Evolutionary conservation across 2,888 invertebrate genomes (phyloP), one percentile per base, ranked within the genome.

Genomic region (Theristus sp.): DNA sequence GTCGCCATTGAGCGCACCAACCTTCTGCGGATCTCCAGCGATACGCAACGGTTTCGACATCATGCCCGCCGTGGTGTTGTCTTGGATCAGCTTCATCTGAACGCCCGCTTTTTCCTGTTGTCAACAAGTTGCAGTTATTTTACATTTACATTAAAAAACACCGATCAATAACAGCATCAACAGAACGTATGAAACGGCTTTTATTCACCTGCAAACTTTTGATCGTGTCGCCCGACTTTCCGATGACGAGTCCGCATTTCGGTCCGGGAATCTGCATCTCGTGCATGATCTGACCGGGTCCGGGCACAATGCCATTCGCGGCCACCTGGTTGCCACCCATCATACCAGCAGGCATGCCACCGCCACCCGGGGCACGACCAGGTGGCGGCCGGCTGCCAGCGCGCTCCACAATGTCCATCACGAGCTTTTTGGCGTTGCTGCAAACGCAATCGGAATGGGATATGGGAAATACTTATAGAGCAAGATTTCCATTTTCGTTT

Each of bases 31-130:
- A 73, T 91, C 90, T 10, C 98, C 98, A 60, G 88, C 88, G 69
- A 99, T 98, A 68, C 90, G 81, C 29, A 94, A 78, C 0, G 93
- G 93, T 75, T 94, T 94, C 74, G 89, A 87, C 71, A 83, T 67
- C 2, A 72, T 83, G 78, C 91, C 88, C 65, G 89, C 88, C 70
- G 86, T 85, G 46, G 93, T 91, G 28, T 88, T 89, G 68, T 98
- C 96, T 76, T 94, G 71, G 68, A 98, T 91, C 70, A 98, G 88
- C n/a, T 96, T 89, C 94, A 99, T 98, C 77, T 96, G 94, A 0
- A 94, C 96, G 38, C 93, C 91, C 55, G 91, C 88, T 73, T 88
- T 87, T 70, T 93, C 91, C 76, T 93, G 87, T 49, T 27, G 10
- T 6, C 13, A 49, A n/a, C 20, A 3, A n/a, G 6, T 17, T 49